Evolutionary conservation across 2,888 invertebrate genomes (phyloP).

Genomic region (Lycaena phlaeas): DNA sequence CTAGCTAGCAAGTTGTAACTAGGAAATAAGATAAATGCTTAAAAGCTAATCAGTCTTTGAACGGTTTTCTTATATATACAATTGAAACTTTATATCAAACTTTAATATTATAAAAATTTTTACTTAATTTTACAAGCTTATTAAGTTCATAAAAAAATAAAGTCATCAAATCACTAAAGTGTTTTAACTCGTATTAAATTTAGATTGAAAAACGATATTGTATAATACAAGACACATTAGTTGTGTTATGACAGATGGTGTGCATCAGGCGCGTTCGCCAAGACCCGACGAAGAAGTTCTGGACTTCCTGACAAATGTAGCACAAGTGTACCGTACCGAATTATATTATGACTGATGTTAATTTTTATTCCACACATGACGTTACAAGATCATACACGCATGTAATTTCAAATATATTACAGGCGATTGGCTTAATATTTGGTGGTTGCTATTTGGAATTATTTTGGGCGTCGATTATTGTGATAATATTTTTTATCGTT

Average conservation of each 20-base stretch:
- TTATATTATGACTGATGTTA: constrained; percentile 24
- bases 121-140: constrained; percentile 13
- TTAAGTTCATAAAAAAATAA: constrained; percentile 14
- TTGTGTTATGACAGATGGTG: constrained; percentile 50
- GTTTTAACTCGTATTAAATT: constrained; percentile 22
- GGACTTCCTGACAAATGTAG: constrained; percentile 52
- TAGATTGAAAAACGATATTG: constrained; percentile 31
- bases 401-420: not conserved
- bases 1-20: not conserved
- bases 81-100: too few species aligned
- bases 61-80: not conserved
- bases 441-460: too few species aligned
- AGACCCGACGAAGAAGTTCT: constrained; percentile 44
- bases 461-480: too few species aligned
- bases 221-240: constrained; percentile 36
- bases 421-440: too few species aligned
- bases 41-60: not conserved
- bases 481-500: too few species aligned
- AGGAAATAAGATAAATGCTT: too few species aligned
- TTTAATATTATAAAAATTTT: not conserved
- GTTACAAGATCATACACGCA: not conserved
- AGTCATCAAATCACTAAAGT: constrained; percentile 24
- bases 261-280: constrained; percentile 44
- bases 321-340: constrained; percentile 36
- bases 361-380: constrained; percentile 7